Conservation (phyloP, 2,797 vertebrate species). For the Gymnopithys bicolor region DNA sequence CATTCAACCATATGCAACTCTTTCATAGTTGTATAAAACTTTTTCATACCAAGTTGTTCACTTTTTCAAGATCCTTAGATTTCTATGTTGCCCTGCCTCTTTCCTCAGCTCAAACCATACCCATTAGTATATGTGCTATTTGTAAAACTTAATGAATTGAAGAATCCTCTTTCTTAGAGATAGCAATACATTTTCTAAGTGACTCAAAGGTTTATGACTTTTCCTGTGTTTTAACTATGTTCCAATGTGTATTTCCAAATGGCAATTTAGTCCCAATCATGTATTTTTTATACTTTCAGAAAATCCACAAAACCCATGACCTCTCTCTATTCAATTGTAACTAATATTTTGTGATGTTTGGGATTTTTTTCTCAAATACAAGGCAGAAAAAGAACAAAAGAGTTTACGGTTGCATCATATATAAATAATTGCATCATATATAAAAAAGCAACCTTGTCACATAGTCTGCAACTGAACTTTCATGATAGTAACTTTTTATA, state of each 20-base stretch:
- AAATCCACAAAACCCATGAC: not conserved
- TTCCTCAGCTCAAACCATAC: not conserved
- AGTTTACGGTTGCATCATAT: not conserved
- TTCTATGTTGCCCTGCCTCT: not conserved
- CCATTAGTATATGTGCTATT: not conserved
- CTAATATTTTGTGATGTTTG: not conserved
- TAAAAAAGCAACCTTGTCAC: not conserved
- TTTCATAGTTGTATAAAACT: not conserved
- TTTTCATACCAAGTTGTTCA: not conserved
- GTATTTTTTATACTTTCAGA: not conserved
- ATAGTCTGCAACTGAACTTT: not conserved
- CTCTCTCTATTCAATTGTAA: not conserved
- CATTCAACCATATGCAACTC: accelerated
- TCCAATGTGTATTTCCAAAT: not conserved
- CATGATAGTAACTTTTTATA: not conserved
- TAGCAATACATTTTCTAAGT: not conserved
- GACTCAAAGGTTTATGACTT: not conserved
- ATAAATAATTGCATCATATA: not conserved
- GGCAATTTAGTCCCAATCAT: not conserved
- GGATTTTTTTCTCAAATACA: not conserved
- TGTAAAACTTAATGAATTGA: not conserved
- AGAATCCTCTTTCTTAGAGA: not conserved
- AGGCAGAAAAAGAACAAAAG: not conserved
- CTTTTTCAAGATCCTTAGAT: not conserved
- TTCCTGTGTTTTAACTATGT: not conserved